Conservation (phyloP, 2,797 vertebrate species). For the Rhadinocentrus ornatus region DNA sequence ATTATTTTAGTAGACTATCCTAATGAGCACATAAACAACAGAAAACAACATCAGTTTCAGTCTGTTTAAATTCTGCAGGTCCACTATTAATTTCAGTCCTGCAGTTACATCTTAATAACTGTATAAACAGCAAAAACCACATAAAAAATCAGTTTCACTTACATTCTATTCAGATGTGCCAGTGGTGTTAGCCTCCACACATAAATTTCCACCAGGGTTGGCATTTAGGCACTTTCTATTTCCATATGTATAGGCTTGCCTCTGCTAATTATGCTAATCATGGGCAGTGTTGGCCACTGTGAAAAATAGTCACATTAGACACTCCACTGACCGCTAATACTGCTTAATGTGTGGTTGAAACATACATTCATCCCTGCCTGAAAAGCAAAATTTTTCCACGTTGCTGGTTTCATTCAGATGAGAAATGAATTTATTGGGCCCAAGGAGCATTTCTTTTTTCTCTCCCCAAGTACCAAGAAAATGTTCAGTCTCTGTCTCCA, state of each 20-base stretch:
- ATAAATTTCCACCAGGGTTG: constrained; percentile 95
- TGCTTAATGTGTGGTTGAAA: constrained; percentile 97
- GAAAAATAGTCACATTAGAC: constrained; percentile 98
- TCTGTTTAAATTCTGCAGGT: constrained; percentile 18
- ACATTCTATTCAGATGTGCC: constrained; percentile 91
- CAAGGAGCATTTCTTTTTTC: constrained; percentile 83
- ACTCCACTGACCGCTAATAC: constrained; percentile 97
- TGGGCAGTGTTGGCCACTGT: constrained; percentile 94
- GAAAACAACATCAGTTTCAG: constrained; percentile 14
- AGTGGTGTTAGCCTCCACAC: constrained; percentile 91
- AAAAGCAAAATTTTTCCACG: constrained; percentile 96
- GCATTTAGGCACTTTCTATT: constrained; percentile 94
- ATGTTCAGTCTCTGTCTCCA: constrained; percentile 74
- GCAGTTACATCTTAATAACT: constrained; percentile 56
- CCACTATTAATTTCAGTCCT: constrained; percentile 11
- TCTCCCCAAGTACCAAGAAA: constrained; percentile 85
- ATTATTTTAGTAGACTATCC: constrained; percentile 22
- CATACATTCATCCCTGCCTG: constrained; percentile 94
- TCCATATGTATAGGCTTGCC: constrained; percentile 97
- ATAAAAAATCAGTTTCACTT: constrained; percentile 85
- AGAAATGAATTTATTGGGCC: constrained; percentile 96
- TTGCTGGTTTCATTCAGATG: constrained; percentile 96
- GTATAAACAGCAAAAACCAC: constrained; percentile 64
- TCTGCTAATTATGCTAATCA: constrained; percentile 99
- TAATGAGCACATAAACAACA: constrained; percentile 18